Conservation (phyloP, 37 sponge, comb jelly and placozoan species). For the Ianthella basta region DNA sequence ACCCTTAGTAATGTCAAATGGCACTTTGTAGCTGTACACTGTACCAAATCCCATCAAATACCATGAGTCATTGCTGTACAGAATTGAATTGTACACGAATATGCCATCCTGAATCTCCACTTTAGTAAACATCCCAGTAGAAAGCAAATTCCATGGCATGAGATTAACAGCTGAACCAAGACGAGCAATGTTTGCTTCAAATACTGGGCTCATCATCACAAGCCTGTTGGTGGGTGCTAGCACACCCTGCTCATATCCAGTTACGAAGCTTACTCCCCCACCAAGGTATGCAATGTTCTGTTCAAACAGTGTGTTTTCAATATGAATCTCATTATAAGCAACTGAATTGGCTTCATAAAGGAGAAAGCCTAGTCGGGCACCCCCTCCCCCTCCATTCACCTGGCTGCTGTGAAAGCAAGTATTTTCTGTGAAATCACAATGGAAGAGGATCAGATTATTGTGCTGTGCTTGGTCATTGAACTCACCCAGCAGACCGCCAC, state of each 20-base stretch:
- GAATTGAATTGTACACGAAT: neutral
- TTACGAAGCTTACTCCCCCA: neutral
- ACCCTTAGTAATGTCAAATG: neutral
- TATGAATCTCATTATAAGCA: neutral
- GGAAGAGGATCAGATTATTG: neutral
- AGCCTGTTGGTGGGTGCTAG: neutral
- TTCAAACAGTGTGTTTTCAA: neutral
- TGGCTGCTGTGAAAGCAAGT: neutral
- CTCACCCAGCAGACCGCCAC: conserved; percentile 21
- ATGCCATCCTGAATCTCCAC: neutral
- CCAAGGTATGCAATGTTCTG: neutral
- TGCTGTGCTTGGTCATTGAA: conserved; percentile 24
- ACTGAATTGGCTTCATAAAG: neutral
- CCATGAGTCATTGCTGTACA: neutral
- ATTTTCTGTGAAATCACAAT: neutral
- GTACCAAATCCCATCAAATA: neutral
- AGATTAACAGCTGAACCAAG: neutral
- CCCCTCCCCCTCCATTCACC: neutral
- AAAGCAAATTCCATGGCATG: neutral
- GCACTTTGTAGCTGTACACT: neutral
- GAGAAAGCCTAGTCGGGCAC: neutral
- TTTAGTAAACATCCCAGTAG: neutral
- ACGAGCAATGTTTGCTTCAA: neutral
- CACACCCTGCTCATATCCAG: neutral
- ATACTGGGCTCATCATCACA: neutral